Evolutionary conservation across 1,140 invertebrate species (phyloP).

Genomic region (Heterodera carotae): DNA sequence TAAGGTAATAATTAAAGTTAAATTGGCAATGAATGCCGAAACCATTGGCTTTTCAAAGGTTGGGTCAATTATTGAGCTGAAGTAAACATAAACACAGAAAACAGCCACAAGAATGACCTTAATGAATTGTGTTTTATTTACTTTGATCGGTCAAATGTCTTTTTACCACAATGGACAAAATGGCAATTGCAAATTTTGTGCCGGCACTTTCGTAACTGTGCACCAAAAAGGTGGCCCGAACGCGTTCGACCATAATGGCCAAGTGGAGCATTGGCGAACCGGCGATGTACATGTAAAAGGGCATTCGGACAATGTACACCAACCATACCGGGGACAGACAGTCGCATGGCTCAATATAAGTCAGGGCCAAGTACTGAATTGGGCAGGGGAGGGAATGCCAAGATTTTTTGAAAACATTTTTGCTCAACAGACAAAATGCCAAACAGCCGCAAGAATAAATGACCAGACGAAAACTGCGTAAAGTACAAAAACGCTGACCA

Average conservation of each 20-base stretch:
- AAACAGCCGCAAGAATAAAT: neutral
- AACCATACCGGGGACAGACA: conserved; percentile 28
- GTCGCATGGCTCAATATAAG: conserved; percentile 15
- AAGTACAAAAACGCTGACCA: conserved; percentile 10
- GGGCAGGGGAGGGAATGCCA: neutral
- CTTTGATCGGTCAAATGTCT: neutral
- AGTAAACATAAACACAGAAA: conserved; percentile 21
- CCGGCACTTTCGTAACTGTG: conserved; percentile 20
- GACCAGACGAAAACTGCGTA: conserved; percentile 1
- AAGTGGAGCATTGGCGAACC: conserved; percentile 24
- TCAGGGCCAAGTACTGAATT: conserved; percentile 1
- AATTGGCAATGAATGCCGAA: neutral
- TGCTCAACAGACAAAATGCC: conserved; percentile 10
- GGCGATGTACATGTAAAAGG: conserved; percentile 6
- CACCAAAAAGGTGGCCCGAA: conserved; percentile 19
- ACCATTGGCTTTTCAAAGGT: conserved; percentile 19
- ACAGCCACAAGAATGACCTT: neutral
- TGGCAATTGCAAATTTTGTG: conserved; percentile 1
- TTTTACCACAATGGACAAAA: conserved; percentile 8
- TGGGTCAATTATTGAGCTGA: conserved; percentile 9
- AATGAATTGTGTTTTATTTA: neutral
- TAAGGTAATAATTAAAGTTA: too few species aligned
- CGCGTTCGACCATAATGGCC: conserved; percentile 21
- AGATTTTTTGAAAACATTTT: neutral
- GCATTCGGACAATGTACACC: conserved; percentile 20